Conservation (phyloP, 2,797 vertebrate genomes). For the Cyclopterus lumpus region DNA sequence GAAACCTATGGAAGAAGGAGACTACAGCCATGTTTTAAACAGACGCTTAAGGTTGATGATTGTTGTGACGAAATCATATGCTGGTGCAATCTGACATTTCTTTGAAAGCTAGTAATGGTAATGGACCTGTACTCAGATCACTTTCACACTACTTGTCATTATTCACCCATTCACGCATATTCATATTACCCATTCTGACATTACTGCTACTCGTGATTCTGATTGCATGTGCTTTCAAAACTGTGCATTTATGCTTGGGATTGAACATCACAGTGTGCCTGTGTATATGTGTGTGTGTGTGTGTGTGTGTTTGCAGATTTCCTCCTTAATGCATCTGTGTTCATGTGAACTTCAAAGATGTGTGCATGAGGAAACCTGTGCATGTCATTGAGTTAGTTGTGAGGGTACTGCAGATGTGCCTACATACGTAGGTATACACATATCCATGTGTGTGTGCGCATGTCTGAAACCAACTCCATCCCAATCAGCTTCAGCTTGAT, state of each 20-base stretch:
- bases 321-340: background rate
- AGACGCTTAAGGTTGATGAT: no score
- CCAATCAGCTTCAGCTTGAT: slow-evolving; percentile 61
- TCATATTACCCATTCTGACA: no score
- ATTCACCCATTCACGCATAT: no score
- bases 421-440: slow-evolving; percentile 14
- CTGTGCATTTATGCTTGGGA: background rate
- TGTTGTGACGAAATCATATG: background rate
- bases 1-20: no score
- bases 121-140: no score
- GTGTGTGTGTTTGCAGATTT: background rate
- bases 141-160: no score
- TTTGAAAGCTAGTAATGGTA: background rate
- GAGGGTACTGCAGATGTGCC: background rate
- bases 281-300: background rate
- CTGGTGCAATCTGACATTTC: background rate
- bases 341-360: background rate
- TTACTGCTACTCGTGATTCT: no score
- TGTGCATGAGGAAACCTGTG: background rate
- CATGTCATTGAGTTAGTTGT: background rate
- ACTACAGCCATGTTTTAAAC: no score
- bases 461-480: slow-evolving; percentile 30
- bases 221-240: background rate
- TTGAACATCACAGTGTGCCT: background rate
- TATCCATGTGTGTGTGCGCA: background rate